Conservation (phyloP, 2,888 invertebrate species). For the Baccha elongata region DNA sequence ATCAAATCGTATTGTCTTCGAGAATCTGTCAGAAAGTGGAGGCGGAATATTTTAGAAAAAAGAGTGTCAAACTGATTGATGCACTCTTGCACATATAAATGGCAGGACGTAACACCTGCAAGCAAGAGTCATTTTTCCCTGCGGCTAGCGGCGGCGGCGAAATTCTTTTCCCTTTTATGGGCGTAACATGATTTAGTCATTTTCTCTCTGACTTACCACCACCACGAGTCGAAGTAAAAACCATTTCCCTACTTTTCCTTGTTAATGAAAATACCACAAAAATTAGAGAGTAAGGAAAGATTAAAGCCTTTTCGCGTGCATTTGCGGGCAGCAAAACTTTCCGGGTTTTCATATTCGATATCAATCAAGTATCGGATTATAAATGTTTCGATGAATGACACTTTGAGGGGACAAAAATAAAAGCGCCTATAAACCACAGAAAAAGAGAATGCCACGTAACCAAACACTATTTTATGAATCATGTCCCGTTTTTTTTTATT, state of each 20-base stretch:
- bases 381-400: slow-evolving; percentile 48
- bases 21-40: slow-evolving; percentile 15
- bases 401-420: slow-evolving; percentile 6
- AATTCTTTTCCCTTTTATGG: slow-evolving; percentile 44
- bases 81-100: slow-evolving; percentile 4
- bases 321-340: slow-evolving; percentile 51
- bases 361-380: slow-evolving; percentile 51
- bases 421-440: slow-evolving; percentile 19
- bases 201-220: not conserved
- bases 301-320: slow-evolving; percentile 28
- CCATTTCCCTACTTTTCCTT: slow-evolving; percentile 18
- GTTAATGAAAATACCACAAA: not conserved
- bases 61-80: slow-evolving; percentile 63
- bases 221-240: not conserved
- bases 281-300: slow-evolving; percentile 42
- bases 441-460: slow-evolving; percentile 40
- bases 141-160: slow-evolving; percentile 10
- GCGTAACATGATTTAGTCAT: slow-evolving; percentile 25
- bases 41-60: slow-evolving; percentile 33
- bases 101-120: slow-evolving; percentile 47
- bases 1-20: slow-evolving; percentile 2
- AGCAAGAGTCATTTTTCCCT: slow-evolving; percentile 4
- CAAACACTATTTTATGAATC: slow-evolving; percentile 12
- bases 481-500: not conserved
- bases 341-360: slow-evolving; percentile 68